Conservation (phyloP, 2,888 invertebrate genomes). For the Platycheirus albimanus region DNA sequence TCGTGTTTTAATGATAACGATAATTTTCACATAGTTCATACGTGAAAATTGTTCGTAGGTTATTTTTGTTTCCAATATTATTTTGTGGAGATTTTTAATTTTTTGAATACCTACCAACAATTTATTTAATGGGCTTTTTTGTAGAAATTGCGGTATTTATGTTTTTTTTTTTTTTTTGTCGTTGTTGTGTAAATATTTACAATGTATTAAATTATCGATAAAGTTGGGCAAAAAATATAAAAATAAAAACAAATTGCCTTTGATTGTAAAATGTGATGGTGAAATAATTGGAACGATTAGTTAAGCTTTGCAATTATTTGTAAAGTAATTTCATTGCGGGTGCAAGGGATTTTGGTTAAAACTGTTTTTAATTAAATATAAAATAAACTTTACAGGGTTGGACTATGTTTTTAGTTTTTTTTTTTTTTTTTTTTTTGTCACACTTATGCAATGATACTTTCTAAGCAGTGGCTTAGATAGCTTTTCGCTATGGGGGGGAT, state of each 20-base stretch:
- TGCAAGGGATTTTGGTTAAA: too few species aligned
- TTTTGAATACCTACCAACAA: too few species aligned
- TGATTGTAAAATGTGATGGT: not conserved
- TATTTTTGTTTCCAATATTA: not conserved
- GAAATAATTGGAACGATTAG: not conserved
- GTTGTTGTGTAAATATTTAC: not conserved
- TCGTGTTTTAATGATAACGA: not conserved
- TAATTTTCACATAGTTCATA: too few species aligned
- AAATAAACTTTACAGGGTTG: too few species aligned
- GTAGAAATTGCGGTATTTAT: not conserved
- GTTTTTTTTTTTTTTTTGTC: not conserved
- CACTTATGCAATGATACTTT: too few species aligned
- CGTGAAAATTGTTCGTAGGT: not conserved
- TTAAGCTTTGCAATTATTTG: not conserved
- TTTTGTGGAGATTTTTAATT: not conserved
- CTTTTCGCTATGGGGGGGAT: too few species aligned
- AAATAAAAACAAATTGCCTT: too few species aligned
- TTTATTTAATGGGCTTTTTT: conserved; percentile 1
- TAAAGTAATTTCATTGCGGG: too few species aligned
- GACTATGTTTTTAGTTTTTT: too few species aligned
- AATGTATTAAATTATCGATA: not conserved
- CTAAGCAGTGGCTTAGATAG: too few species aligned
- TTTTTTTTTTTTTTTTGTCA: too few species aligned
- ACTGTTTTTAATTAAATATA: too few species aligned
- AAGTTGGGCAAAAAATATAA: not conserved